Percentiles rank a stretch among this genome's conserved stretches.
Conservation (phyloP, 2,888 invertebrate genomes). For the Amphiduros pacificus region DNA sequence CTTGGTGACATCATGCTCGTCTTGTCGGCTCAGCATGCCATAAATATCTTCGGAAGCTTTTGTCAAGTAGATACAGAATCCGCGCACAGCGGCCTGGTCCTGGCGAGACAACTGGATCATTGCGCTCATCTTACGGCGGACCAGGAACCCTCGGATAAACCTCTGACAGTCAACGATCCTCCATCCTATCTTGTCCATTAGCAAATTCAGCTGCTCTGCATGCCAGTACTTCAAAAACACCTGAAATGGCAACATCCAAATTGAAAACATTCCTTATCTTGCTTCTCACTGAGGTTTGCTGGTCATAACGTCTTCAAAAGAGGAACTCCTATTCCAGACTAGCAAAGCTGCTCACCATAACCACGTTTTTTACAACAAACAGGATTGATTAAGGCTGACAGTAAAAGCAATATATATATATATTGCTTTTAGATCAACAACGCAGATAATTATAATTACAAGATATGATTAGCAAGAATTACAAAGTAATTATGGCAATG, state of each 20-base stretch:
- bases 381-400: no score
- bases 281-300: no score
- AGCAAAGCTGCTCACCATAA: no score
- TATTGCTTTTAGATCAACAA: no score
- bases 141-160: conserved; percentile 36
- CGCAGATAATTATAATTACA: no score
- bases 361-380: neutral
- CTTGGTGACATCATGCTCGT: conserved; percentile 13
- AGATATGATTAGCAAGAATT: no score
- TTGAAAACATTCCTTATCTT: no score
- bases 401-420: no score
- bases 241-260: no score
- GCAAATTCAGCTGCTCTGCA: conserved; percentile 39
- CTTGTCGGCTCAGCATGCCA: conserved; percentile 5
- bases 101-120: conserved; percentile 4
- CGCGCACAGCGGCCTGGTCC: conserved; percentile 12
- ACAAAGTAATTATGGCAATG: no score
- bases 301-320: no score
- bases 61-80: conserved; percentile 10
- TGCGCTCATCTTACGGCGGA: conserved; percentile 13
- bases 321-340: no score
- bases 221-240: conserved; percentile 53
- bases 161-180: conserved; percentile 38
- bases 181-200: conserved; percentile 30
- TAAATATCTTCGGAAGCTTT: conserved; percentile 6